Conservation (phyloP, 2,113 vertebrate species). For the Oceanites oceanicus region DNA sequence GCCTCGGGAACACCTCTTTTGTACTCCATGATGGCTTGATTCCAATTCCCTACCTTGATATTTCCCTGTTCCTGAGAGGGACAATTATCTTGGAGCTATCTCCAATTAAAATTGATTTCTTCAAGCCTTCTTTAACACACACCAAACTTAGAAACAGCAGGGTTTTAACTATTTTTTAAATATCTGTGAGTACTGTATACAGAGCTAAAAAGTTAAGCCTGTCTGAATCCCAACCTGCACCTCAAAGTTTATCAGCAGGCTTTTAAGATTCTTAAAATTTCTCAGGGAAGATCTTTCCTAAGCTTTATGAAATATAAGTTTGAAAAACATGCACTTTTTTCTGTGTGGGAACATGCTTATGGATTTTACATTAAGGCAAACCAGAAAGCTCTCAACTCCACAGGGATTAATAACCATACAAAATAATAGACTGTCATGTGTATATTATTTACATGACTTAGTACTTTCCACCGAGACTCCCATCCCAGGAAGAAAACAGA, state of each 20-base stretch:
- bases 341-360: constrained; percentile 39
- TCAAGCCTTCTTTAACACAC: background rate
- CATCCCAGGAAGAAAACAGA: constrained; percentile 63
- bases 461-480: constrained; percentile 61
- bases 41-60: background rate
- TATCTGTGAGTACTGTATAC: background rate
- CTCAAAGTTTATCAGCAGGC: background rate
- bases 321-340: background rate
- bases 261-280: constrained; percentile 22
- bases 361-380: constrained; percentile 70
- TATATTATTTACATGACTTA: constrained; percentile 67
- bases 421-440: constrained; percentile 65
- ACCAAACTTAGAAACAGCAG: background rate
- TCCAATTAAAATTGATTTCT: background rate
- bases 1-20: background rate
- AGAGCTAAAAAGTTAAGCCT: background rate
- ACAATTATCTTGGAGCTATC: background rate
- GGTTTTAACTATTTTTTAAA: background rate
- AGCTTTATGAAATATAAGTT: background rate
- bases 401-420: constrained; percentile 57
- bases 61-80: background rate
- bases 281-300: background rate
- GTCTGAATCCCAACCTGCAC: background rate
- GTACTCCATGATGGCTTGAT: background rate
- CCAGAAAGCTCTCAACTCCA: constrained; percentile 54